Conservation (phyloP, 1,140 invertebrate genomes). For the Macrobrachium rosenbergii region DNA sequence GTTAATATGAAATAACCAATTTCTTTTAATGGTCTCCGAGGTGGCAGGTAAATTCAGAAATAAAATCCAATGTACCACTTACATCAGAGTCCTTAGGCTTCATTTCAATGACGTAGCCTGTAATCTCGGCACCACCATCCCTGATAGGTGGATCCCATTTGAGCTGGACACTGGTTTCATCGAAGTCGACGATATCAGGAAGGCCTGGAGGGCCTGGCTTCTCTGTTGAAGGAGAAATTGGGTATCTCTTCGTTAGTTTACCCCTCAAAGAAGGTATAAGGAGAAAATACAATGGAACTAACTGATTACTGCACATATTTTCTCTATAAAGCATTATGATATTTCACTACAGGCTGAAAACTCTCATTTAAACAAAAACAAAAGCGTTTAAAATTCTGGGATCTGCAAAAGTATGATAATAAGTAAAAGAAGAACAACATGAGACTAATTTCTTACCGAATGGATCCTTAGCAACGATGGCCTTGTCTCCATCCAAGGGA, state of each 20-base stretch:
- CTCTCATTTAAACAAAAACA: too few relatives aligned
- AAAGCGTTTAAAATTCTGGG: too few relatives aligned
- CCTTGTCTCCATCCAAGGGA: constrained; percentile 84
- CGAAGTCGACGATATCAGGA: constrained; percentile 93
- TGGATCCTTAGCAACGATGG: constrained; percentile 95
- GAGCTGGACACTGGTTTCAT: constrained; percentile 91
- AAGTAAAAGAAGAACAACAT: constrained; percentile 21
- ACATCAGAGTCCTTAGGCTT: constrained; percentile 77
- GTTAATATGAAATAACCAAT: too few relatives aligned
- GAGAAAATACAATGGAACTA: too few relatives aligned
- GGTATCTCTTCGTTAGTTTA: background rate
- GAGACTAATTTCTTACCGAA: constrained; percentile 76
- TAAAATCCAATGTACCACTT: background rate
- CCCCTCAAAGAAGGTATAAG: background rate
- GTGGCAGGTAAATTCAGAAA: too few relatives aligned
- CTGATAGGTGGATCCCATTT: constrained; percentile 96
- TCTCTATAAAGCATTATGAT: background rate
- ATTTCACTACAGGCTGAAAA: too few relatives aligned
- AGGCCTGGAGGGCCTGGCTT: constrained; percentile 89
- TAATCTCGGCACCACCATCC: constrained; percentile 97
- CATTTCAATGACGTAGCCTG: constrained; percentile 92
- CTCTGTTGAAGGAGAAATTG: constrained; percentile 72
- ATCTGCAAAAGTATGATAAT: background rate
- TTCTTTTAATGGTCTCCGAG: too few relatives aligned
- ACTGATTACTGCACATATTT: background rate